Evolutionary conservation across 2,888 invertebrate genomes (phyloP).

Genomic region (Amphipoea lucens): DNA sequence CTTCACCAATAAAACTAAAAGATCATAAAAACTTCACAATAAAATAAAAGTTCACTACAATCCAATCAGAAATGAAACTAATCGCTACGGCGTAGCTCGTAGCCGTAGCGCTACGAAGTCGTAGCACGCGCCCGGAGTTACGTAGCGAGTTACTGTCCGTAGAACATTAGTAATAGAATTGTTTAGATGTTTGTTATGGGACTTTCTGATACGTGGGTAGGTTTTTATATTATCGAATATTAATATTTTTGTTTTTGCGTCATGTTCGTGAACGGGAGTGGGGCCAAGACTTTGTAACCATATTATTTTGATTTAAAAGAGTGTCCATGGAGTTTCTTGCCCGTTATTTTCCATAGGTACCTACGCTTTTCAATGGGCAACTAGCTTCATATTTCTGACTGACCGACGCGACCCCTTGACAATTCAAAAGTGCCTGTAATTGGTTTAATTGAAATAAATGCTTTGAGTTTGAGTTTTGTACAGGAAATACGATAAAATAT

Average conservation of each 20-base stretch:
- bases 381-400: too few relatives aligned
- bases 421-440: too few relatives aligned
- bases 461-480: too few relatives aligned
- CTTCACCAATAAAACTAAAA: slow-evolving; percentile 5
- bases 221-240: slow-evolving; percentile 16
- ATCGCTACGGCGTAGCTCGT: slow-evolving; percentile 48
- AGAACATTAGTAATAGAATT: slow-evolving; percentile 46
- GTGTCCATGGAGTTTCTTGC: too few relatives aligned
- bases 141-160: slow-evolving; percentile 45
- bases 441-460: too few relatives aligned
- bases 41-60: slow-evolving; percentile 37
- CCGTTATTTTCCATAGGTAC: too few relatives aligned
- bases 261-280: too few relatives aligned
- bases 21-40: slow-evolving; percentile 12
- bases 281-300: too few relatives aligned
- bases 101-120: slow-evolving; percentile 56
- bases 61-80: slow-evolving; percentile 40
- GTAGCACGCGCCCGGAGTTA: slow-evolving; percentile 62
- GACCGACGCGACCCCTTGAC: too few relatives aligned
- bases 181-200: slow-evolving; percentile 45
- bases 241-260: neutral
- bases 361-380: too few relatives aligned
- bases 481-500: too few relatives aligned
- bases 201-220: slow-evolving; percentile 19
- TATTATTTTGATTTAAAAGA: too few relatives aligned